A percentile compares a stretch with the other conserved stretches of the same genome.
phyloP scores from a whole-genome alignment of 2,797 vertebrate species.

The Podargus strigoides region DNA sequence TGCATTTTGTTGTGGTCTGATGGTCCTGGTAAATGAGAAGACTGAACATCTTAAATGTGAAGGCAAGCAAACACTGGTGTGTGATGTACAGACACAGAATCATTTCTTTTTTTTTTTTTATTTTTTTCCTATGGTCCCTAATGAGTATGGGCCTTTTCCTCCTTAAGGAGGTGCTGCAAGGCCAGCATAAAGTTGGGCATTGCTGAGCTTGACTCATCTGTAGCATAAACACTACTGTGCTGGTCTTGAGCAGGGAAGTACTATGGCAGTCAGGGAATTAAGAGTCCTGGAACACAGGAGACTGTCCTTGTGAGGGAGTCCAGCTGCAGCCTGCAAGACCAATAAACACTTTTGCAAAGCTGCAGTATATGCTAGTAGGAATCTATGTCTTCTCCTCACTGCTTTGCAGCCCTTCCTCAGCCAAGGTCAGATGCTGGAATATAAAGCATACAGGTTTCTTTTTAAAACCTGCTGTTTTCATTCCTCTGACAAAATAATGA shows the following conservation, averaged over 20 bases:
- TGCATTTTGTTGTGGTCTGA: neutral
- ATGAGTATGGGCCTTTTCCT: neutral
- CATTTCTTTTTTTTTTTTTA: no score
- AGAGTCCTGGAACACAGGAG: neutral
- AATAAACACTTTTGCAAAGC: neutral
- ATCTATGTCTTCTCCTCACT: neutral
- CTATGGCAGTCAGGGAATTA: neutral
- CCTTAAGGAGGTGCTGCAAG: neutral
- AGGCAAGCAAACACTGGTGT: neutral
- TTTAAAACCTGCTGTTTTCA: neutral
- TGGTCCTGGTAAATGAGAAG: neutral
- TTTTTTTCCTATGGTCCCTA: neutral
- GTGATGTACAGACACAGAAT: neutral
- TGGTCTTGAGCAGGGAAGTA: neutral
- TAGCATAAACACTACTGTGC: neutral
- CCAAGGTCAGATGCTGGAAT: neutral
- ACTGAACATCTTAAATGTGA: neutral
- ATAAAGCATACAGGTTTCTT: neutral
- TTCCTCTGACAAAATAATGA: neutral
- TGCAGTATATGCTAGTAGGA: neutral
- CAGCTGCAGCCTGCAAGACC: neutral
- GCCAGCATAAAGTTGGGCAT: neutral
- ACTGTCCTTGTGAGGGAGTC: neutral
- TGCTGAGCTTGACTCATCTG: neutral
- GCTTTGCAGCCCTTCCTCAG: neutral